A percentile compares a stretch with the other conserved stretches of the same genome.
These are phyloP conservation scores for Sesamia nonagrioides DNA, from an alignment of 1,140 invertebrate genomes.

Conservation along the genomic window DNA sequence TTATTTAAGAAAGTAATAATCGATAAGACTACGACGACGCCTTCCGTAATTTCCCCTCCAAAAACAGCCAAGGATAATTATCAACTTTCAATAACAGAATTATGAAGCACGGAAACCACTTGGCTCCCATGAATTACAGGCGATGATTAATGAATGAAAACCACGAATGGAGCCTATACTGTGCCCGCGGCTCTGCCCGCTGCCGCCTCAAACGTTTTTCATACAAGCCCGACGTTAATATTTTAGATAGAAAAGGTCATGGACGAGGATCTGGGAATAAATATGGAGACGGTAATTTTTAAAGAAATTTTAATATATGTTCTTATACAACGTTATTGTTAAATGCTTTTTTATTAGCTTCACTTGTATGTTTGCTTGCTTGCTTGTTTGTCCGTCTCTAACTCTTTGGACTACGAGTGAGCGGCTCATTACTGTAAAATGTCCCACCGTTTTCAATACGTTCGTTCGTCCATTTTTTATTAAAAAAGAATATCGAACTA, in stretches of 20 bases:
- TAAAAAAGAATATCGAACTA: too few relatives aligned
- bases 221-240: slow-evolving; percentile 24
- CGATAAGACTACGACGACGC: too few relatives aligned
- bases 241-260: slow-evolving; percentile 35
- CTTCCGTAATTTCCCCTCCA: background rate
- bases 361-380: too few relatives aligned
- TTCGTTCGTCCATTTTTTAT: too few relatives aligned
- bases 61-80: background rate
- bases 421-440: too few relatives aligned
- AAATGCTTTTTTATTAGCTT: too few relatives aligned
- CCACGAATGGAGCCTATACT: slow-evolving; percentile 37
- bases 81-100: slow-evolving; percentile 17
- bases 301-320: too few relatives aligned
- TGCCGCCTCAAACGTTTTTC: slow-evolving; percentile 36
- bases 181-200: slow-evolving; percentile 21
- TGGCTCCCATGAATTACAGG: slow-evolving; percentile 6
- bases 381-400: too few relatives aligned
- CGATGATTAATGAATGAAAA: slow-evolving; percentile 42
- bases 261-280: background rate
- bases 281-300: background rate
- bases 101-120: slow-evolving; percentile 17
- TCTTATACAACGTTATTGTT: too few relatives aligned
- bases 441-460: too few relatives aligned
- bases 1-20: too few relatives aligned
- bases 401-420: too few relatives aligned